Conservation (phyloP, 1,140 invertebrate genomes). For the Diorhabda carinulata region DNA sequence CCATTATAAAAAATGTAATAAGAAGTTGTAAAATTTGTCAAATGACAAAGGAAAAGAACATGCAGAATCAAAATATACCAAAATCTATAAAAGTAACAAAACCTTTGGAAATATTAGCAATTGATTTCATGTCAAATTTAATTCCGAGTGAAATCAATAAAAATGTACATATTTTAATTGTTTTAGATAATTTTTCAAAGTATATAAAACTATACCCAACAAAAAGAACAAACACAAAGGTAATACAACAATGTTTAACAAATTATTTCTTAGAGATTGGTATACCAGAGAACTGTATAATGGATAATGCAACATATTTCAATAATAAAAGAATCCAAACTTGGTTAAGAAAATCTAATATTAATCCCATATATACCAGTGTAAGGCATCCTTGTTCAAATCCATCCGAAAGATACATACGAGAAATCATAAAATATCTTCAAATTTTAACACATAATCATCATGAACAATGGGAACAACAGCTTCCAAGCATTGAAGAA, state of each 20-base stretch:
- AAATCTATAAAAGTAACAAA: neutral
- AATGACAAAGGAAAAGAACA: slow-evolving; percentile 5
- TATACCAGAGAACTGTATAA: slow-evolving; percentile 4
- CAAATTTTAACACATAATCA: neutral
- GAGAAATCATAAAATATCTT: slow-evolving; percentile 11
- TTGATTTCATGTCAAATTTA: too few species aligned
- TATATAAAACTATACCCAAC: too few species aligned
- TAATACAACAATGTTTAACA: too few species aligned
- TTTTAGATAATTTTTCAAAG: too few species aligned
- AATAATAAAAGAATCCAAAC: neutral
- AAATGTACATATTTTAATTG: too few species aligned
- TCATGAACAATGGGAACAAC: slow-evolving; percentile 5
- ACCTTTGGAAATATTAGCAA: too few species aligned
- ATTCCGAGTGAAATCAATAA: too few species aligned
- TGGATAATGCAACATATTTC: slow-evolving; percentile 17
- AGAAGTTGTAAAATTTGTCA: slow-evolving; percentile 1
- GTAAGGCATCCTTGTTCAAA: slow-evolving; percentile 11
- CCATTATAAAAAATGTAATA: slow-evolving; percentile 3
- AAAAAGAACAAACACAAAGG: too few species aligned
- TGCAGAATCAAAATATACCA: neutral
- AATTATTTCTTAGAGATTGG: slow-evolving; percentile 7
- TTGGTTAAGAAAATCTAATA: neutral
- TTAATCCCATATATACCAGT: slow-evolving; percentile 5
- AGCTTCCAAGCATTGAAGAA: neutral
- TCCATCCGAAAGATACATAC: slow-evolving; percentile 9